Base-by-base conservation (phyloP, 2,113 vertebrate genomes). In the Urocitellus parryii region DNA sequence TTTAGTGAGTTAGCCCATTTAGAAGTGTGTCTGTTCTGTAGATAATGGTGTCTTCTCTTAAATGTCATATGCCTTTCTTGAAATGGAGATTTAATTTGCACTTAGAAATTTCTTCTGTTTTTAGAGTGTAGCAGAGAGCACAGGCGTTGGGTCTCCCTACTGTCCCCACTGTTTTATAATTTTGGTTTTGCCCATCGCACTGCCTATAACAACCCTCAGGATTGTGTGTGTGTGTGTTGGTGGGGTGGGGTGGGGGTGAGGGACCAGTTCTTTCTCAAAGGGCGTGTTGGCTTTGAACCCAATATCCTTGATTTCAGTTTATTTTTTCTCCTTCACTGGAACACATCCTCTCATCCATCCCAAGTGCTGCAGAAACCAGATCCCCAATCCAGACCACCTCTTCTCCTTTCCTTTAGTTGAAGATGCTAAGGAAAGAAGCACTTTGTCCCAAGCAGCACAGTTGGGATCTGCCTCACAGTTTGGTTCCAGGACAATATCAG, bases 1-100 rank as follows among this genome's bases (percentile, higher is more conserved):
- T 74, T 88, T 93, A 94, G 78, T 20, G 88, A 93, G 82, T 83
- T 79, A 96, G 96, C 76, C 86, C 65, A 53, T 94, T 96, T 94
- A 88, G 74, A 91, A 86, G 82, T 76, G 6, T 95, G 80, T 92
- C 92, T 76, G 14, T 70, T 84, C 58, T 63, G n/a, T 20, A 84
- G 88, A 82, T 90, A 88, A 65, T 61, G 63, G 34, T 95, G 42
- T 88, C 70, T 95, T 82, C 68, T 94, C 83, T 88, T 80, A 91
- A 95, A 86, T 80, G 88, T 84, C 81, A 79, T 51, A 10, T 84
- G 76, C n/a, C 27, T 84, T 39, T 58, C 37, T 58, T 77, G 16
- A 11, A 2, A 20, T 39, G 27, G 92, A 78, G 92, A 88, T 63
- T 89, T 86, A 82, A 53, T 92, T 84, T 78, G 68, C 39, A 32